Conservation (phyloP, 2,113 vertebrate species). For the Emydocephalus ijimae region DNA sequence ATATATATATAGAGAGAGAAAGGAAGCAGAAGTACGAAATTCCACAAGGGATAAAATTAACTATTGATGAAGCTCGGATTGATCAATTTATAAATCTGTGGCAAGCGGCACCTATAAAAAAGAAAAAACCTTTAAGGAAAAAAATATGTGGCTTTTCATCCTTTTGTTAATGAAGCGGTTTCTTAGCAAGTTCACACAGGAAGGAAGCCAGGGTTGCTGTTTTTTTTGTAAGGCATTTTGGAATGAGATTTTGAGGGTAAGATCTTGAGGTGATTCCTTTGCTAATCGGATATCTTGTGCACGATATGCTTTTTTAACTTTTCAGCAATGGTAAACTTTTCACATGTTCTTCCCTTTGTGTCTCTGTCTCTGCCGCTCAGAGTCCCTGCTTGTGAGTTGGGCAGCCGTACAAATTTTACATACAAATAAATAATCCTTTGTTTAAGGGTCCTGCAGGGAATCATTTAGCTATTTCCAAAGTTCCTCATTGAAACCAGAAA, state of each 20-base stretch:
- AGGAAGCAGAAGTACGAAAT: constrained; percentile 33
- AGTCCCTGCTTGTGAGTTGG: not conserved
- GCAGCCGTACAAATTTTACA: not conserved
- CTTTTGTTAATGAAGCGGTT: constrained; percentile 19
- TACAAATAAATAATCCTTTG: not conserved
- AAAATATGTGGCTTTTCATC: constrained; percentile 4
- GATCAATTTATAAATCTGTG: constrained; percentile 22
- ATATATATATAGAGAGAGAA: not conserved
- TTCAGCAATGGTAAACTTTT: not conserved
- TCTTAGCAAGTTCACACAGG: not conserved
- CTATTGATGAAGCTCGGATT: not conserved
- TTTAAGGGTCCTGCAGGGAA: not conserved
- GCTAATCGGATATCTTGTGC: not conserved
- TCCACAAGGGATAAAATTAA: constrained; percentile 34
- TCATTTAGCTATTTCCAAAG: not conserved
- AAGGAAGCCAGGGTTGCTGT: fast-evolving
- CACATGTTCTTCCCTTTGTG: not conserved
- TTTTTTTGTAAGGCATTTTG: constrained; percentile 5
- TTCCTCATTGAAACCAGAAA: not conserved
- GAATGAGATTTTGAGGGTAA: not conserved
- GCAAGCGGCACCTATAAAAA: constrained; percentile 24
- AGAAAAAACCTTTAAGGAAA: constrained; percentile 11
- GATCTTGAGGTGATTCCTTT: not conserved
- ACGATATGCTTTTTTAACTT: not conserved
- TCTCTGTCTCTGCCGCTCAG: not conserved